Percentiles rank a stretch among this genome's conserved stretches.
Evolutionary conservation across 2,113 vertebrate genomes (phyloP).

Genomic region (Oceanodroma tethys): DNA sequence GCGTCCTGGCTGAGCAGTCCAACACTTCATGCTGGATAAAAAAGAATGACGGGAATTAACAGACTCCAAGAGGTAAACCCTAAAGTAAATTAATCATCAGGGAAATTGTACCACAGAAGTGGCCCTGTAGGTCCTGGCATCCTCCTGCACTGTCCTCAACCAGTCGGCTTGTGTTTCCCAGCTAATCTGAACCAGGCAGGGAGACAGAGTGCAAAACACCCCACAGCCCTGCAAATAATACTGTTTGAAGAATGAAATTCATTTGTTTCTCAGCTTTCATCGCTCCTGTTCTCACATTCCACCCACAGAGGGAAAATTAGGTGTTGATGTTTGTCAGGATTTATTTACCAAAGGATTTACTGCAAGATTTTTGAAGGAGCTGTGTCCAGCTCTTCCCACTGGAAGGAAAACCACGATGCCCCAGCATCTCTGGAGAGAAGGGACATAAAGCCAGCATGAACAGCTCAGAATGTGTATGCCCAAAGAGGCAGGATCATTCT

Average conservation of each 20-base stretch:
- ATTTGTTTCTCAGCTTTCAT: slow-evolving; percentile 29
- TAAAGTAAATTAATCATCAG: not conserved
- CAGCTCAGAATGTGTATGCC: not conserved
- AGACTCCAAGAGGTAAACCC: not conserved
- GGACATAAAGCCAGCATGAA: not conserved
- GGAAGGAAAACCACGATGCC: not conserved
- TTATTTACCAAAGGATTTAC: not conserved
- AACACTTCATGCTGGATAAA: not conserved
- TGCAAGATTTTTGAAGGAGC: not conserved
- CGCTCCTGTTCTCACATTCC: not conserved
- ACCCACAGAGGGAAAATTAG: slow-evolving; percentile 31
- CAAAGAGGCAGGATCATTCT: not conserved
- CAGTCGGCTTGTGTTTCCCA: not conserved
- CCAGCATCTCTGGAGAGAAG: not conserved
- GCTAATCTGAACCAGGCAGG: not conserved
- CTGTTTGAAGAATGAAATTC: not conserved
- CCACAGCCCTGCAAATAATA: not conserved
- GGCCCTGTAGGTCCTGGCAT: not conserved
- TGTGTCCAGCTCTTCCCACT: not conserved
- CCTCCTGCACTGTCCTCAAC: not conserved
- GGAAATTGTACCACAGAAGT: fast-evolving
- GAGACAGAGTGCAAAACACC: not conserved
- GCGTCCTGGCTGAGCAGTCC: not conserved
- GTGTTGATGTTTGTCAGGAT: not conserved
- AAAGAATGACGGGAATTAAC: not conserved